These are phyloP conservation scores for Diaperis boleti DNA, from an alignment of 2,888 invertebrate species.

Conservation along the genomic window DNA sequence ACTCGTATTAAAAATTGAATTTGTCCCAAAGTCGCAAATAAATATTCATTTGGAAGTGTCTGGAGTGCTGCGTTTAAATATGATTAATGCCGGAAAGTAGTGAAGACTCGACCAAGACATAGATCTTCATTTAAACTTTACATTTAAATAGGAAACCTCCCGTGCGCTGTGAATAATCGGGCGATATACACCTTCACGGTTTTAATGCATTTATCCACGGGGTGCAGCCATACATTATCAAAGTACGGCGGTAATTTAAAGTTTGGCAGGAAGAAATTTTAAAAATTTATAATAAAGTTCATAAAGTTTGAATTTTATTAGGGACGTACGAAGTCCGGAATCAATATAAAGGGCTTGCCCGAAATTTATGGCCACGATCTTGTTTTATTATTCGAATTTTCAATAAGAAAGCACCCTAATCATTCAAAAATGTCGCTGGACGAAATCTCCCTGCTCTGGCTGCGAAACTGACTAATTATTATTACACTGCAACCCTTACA, in stretches of 20 bases:
- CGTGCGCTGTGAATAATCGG: conserved; percentile 40
- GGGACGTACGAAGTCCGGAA: conserved; percentile 40
- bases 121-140: conserved; percentile 45
- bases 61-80: conserved; percentile 36
- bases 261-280: conserved; percentile 47
- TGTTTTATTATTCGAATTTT: conserved; percentile 39
- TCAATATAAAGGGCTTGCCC: conserved; percentile 47
- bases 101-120: conserved; percentile 39
- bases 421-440: conserved; percentile 16
- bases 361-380: conserved; percentile 45
- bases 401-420: conserved; percentile 29
- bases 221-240: conserved; percentile 44
- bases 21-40: conserved; percentile 30
- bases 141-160: conserved; percentile 43
- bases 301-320: conserved; percentile 49
- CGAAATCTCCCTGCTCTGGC: conserved; percentile 6
- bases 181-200: conserved; percentile 38
- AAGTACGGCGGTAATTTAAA: conserved; percentile 47
- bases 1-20: conserved; percentile 25
- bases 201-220: conserved; percentile 46
- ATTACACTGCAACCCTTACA: conserved; percentile 33
- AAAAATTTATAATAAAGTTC: conserved; percentile 49
- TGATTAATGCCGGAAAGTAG: conserved; percentile 42
- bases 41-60: conserved; percentile 26
- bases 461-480: conserved; percentile 27